Evolutionary conservation across 2,888 invertebrate genomes (phyloP), one percentile per base, ranked within the genome.

Genomic region (Acrocyrtus sp.): DNA sequence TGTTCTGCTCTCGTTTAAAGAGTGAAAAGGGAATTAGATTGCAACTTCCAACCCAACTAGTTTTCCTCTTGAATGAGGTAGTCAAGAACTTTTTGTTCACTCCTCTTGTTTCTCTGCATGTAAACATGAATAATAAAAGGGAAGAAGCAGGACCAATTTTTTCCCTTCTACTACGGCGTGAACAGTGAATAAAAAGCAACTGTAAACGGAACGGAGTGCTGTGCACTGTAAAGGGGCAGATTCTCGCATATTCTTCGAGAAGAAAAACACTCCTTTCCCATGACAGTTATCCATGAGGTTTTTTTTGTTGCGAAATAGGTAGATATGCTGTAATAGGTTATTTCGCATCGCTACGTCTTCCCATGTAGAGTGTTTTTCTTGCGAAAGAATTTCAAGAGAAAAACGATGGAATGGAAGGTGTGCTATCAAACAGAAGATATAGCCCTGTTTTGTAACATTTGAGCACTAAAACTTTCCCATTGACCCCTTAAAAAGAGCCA

Each of bases 211-310:
- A 34, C 12, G 6, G 12, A 34, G 34, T 34, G 34, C 34, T 34
- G 34, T 34, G 34, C 12, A 34, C 12, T 34, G 12, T 34, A 34
- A 34, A 34, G 34, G 5, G 34, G 34, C 6, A 34, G 12, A 34
- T 34, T 34, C 34, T 8, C 34, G 34, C 12, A 5, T 34, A 8
- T 34, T 8, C 5, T 34, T 34, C 12, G 21, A 47, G 47, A 47
- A 47, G 34, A 50, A 50, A 29, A 53, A 48, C 22, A 27, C 22
- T 29, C 22, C 45, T 63, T 56, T 66, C 65, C 65, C 65, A 66
- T 56, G 65, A 66, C 65, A 47, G 56, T 57, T 66, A 66, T 66
- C 65, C 65, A 66, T 66, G 65, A 66, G 47, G 34, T 8, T 34
- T 34, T 66, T 47, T 51, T 15, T n/a, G n/a, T n/a, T n/a, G n/a